Conservation (phyloP, 2,888 invertebrate genomes). For the Agrotis segetum region DNA sequence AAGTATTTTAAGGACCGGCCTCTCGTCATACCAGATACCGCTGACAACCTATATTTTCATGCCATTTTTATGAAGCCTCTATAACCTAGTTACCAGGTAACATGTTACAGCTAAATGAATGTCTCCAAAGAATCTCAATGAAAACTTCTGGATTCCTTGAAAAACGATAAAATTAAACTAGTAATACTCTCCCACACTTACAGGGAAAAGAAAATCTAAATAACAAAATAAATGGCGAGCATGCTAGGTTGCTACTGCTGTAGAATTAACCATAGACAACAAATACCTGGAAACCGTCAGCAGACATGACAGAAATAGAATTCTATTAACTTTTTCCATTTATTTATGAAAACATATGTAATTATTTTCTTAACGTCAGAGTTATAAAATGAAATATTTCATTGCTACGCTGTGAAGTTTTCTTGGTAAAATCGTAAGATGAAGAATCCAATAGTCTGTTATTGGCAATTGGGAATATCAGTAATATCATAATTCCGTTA, state of each 20-base stretch:
- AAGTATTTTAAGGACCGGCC: background rate
- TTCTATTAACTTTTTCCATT: slow-evolving; percentile 23
- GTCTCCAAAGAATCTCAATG: slow-evolving; percentile 1
- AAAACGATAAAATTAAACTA: slow-evolving; percentile 20
- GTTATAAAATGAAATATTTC: slow-evolving; percentile 3
- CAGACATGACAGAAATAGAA: slow-evolving; percentile 27
- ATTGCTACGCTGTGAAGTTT: background rate
- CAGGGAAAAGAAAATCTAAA: slow-evolving; percentile 40
- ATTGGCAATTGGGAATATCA: background rate
- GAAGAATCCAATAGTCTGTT: background rate
- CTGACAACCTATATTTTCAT: background rate
- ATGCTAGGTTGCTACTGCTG: slow-evolving; percentile 13
- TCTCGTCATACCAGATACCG: background rate
- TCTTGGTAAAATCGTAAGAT: background rate
- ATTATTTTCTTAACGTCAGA: background rate
- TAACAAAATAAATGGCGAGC: slow-evolving; percentile 31
- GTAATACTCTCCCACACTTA: slow-evolving; percentile 31
- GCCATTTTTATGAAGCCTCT: too few species aligned
- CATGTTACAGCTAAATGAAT: background rate
- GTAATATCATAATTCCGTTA: too few species aligned
- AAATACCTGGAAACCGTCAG: slow-evolving; percentile 19
- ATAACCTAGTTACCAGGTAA: background rate
- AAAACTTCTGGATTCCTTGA: slow-evolving; percentile 1
- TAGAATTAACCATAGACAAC: slow-evolving; percentile 31
- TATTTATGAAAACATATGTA: slow-evolving; percentile 1